Percentiles rank a stretch among this genome's conserved stretches.
phyloP scores from a whole-genome alignment of 2,797 vertebrate genomes.

The Calcarius lapponicus region DNA sequence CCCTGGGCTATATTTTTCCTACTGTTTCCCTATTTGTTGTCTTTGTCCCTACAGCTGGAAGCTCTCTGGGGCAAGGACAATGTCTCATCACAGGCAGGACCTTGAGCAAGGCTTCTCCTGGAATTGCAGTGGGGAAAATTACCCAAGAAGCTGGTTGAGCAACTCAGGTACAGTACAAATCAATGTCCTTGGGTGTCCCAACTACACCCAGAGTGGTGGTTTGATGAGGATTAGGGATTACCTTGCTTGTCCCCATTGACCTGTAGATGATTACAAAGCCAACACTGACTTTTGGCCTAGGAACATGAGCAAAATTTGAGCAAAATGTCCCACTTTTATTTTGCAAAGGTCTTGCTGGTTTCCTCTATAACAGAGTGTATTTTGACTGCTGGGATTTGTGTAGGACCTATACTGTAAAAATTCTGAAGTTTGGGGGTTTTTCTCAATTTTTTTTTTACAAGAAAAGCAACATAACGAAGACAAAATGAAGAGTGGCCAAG shows the following conservation, averaged over 20 bases:
- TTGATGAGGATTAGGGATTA: not conserved
- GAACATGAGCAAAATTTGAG: not conserved
- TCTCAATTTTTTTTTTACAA: not conserved
- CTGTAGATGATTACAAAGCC: not conserved
- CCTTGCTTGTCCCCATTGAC: not conserved
- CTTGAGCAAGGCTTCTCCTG: conserved; percentile 1
- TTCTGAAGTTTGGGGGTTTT: accelerated
- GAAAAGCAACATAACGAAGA: not conserved
- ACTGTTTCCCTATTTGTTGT: not conserved
- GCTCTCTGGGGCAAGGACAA: not conserved
- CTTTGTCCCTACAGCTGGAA: not conserved
- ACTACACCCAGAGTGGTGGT: not conserved
- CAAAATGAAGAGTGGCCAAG: not conserved
- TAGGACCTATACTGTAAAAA: not conserved
- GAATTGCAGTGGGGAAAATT: not conserved
- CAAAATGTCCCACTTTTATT: not conserved
- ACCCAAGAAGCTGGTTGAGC: not conserved
- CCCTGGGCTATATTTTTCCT: not conserved
- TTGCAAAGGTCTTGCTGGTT: not conserved
- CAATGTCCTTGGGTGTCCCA: not conserved
- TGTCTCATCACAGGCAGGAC: not conserved
- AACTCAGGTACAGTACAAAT: not conserved
- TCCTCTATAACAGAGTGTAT: not conserved
- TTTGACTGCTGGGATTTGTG: not conserved
- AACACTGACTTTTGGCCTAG: not conserved